Evolutionary conservation across 2,888 invertebrate genomes (phyloP).

Genomic region (Troides oblongomaculatus): DNA sequence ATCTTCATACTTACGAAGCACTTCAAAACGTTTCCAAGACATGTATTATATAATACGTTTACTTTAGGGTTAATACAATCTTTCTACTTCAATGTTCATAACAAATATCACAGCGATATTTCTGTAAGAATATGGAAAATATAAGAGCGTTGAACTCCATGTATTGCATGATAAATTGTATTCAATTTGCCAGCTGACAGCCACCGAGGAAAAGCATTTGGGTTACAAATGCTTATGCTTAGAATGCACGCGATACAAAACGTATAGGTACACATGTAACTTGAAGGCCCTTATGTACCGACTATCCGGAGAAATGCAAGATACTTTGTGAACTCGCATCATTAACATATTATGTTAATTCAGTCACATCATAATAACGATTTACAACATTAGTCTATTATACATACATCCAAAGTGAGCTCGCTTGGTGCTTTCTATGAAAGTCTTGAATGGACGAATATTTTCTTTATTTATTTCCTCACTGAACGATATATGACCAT

Average conservation of each 20-base stretch:
- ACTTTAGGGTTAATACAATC: constrained; percentile 4
- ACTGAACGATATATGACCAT: neutral
- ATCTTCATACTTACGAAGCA: neutral
- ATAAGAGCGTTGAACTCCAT: constrained; percentile 55
- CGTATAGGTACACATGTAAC: constrained; percentile 33
- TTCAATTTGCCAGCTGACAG: constrained; percentile 75
- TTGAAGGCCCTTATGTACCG: neutral
- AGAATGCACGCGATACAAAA: constrained; percentile 67
- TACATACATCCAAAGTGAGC: neutral
- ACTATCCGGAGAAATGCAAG: constrained; percentile 3
- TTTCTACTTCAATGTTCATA: constrained; percentile 14
- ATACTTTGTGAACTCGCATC: neutral
- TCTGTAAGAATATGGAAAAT: constrained; percentile 45
- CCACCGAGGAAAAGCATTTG: constrained; percentile 69
- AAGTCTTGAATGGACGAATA: neutral
- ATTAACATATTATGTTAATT: constrained; percentile 1
- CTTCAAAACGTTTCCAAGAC: neutral
- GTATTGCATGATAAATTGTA: constrained; percentile 74
- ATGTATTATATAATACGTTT: neutral
- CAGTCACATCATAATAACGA: neutral
- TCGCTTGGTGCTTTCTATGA: neutral
- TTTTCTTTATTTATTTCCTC: too few relatives aligned
- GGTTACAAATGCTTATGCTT: constrained; percentile 73
- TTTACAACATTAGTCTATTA: neutral
- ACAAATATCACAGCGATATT: constrained; percentile 27